Conservation (phyloP, 2,113 vertebrate genomes). For the Zosterops borbonicus region DNA sequence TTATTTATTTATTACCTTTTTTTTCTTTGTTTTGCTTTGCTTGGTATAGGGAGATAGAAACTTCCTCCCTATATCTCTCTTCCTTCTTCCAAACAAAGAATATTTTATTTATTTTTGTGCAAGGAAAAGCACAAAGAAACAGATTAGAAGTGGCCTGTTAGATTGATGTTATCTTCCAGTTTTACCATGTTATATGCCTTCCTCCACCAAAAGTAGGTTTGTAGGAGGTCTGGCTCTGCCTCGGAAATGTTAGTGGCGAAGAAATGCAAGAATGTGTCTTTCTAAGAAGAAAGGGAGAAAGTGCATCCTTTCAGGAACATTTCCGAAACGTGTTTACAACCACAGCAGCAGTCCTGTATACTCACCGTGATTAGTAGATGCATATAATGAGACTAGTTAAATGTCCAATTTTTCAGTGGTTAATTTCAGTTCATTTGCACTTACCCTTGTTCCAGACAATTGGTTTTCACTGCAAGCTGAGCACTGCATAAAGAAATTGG, state of each 20-base stretch:
- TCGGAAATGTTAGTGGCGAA: neutral
- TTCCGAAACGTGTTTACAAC: neutral
- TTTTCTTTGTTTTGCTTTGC: neutral
- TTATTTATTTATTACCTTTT: neutral
- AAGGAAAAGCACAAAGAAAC: neutral
- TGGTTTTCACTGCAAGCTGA: neutral
- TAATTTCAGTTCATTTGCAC: neutral
- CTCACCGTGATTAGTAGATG: neutral
- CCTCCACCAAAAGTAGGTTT: neutral
- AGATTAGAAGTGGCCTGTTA: neutral
- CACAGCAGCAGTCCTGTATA: neutral
- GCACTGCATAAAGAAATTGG: neutral
- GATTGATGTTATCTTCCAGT: neutral
- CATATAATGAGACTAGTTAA: neutral
- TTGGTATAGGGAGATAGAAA: neutral
- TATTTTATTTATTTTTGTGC: neutral
- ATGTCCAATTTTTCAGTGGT: neutral
- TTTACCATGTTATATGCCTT: neutral
- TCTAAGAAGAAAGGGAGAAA: neutral
- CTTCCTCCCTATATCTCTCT: neutral
- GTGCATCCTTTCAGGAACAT: neutral
- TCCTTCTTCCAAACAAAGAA: neutral
- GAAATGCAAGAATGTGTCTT: neutral
- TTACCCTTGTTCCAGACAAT: neutral
- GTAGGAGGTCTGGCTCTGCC: neutral